A percentile compares a stretch with the other conserved stretches of the same genome.
Evolutionary conservation across 2,888 invertebrate genomes (phyloP).

Genomic region (Drosophila neutralis): DNA sequence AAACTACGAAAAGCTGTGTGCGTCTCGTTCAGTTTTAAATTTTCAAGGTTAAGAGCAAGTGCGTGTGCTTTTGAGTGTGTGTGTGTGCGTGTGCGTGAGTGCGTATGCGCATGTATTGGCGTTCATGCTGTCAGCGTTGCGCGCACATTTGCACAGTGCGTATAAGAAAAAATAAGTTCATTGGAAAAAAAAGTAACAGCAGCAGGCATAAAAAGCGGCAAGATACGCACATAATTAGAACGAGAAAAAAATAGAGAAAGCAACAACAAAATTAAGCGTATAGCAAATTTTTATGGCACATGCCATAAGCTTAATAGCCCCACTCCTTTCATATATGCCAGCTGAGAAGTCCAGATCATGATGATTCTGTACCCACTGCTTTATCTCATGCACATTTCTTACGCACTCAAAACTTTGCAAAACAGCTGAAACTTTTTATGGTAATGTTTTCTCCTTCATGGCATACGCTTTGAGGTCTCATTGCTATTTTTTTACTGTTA

Average conservation of each 20-base stretch:
- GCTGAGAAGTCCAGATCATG: slow-evolving; percentile 58
- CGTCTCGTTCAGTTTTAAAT: slow-evolving; percentile 42
- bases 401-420: slow-evolving; percentile 41
- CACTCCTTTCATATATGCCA: slow-evolving; percentile 29
- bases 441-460: slow-evolving; percentile 30
- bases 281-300: slow-evolving; percentile 56
- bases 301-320: slow-evolving; percentile 63
- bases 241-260: slow-evolving; percentile 26
- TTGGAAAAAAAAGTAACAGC: slow-evolving; percentile 24
- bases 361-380: slow-evolving; percentile 37
- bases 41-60: slow-evolving; percentile 80
- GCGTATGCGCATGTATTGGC: slow-evolving; percentile 32
- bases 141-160: slow-evolving; percentile 59
- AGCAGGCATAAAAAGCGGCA: slow-evolving; percentile 29
- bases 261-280: slow-evolving; percentile 13
- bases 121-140: slow-evolving; percentile 37
- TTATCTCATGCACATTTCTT: slow-evolving; percentile 27
- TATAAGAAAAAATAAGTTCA: slow-evolving; percentile 47
- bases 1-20: slow-evolving; percentile 44
- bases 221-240: slow-evolving; percentile 57
- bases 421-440: slow-evolving; percentile 73
- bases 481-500: slow-evolving; percentile 39
- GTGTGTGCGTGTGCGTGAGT: slow-evolving; percentile 19
- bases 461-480: slow-evolving; percentile 28
- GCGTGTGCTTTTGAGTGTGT: slow-evolving; percentile 59